A percentile compares a stretch with the other conserved stretches of the same genome.
phyloP scores from a whole-genome alignment of 2,888 invertebrate species.

The Drosophila mettleri region DNA sequence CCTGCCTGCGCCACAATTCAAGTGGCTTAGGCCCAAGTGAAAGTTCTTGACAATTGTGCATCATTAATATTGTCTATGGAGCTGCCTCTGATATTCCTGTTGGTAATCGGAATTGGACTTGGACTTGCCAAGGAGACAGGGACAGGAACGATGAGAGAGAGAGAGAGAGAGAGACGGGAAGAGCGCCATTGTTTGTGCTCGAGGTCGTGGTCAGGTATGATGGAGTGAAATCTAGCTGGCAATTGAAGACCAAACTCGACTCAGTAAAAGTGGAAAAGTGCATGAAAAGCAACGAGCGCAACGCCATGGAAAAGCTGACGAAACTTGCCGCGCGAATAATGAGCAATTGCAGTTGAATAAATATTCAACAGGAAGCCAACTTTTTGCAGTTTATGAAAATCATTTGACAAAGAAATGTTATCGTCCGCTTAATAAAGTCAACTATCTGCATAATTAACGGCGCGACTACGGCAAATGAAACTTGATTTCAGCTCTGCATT shows the following conservation, averaged over 20 bases:
- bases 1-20: constrained; percentile 61
- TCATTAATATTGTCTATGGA: constrained; percentile 75
- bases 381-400: not conserved
- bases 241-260: constrained; percentile 39
- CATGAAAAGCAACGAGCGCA: not conserved
- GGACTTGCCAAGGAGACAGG: constrained; percentile 19
- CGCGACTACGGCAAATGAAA: not conserved
- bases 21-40: constrained; percentile 76
- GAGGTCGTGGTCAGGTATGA: constrained; percentile 55
- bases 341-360: constrained; percentile 32
- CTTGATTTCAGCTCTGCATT: not conserved
- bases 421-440: not conserved
- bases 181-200: constrained; percentile 46
- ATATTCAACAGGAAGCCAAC: constrained; percentile 18
- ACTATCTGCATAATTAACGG: not conserved
- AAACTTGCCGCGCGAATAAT: constrained; percentile 21
- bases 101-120: constrained; percentile 57
- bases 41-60: constrained; percentile 79
- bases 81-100: constrained; percentile 34
- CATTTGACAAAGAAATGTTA: not conserved
- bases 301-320: constrained; percentile 1
- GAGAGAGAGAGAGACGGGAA: not conserved
- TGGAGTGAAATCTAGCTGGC: constrained; percentile 52
- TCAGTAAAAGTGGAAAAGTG: not conserved
- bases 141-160: not conserved